Evolutionary conservation across 2,113 vertebrate genomes (phyloP).

Genomic region (Psilopogon haemacephalus): DNA sequence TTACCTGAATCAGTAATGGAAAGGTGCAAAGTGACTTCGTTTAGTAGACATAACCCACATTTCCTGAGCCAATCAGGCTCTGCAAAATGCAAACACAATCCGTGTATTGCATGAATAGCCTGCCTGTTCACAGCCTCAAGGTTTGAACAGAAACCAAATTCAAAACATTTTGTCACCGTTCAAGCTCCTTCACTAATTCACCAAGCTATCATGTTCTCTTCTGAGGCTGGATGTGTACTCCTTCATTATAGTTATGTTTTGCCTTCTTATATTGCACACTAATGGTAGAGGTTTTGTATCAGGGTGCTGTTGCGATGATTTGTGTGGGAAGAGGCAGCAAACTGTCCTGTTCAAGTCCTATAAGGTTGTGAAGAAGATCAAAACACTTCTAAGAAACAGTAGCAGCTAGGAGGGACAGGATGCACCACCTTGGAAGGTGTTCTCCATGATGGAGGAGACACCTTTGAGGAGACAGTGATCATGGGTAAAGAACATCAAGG

Average conservation of each 20-base stretch:
- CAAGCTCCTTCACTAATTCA: not conserved
- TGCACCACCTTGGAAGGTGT: not conserved
- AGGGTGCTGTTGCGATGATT: not conserved
- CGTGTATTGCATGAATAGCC: constrained; percentile 20
- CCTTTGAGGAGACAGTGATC: accelerated
- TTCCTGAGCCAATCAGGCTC: constrained; percentile 17
- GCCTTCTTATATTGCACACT: not conserved
- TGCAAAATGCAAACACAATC: not conserved
- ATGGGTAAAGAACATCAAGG: accelerated
- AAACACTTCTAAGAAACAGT: not conserved
- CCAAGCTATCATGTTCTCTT: not conserved
- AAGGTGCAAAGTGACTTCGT: constrained; percentile 7
- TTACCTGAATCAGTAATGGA: not conserved
- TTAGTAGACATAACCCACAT: not conserved
- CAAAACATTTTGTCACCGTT: not conserved
- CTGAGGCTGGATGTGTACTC: not conserved
- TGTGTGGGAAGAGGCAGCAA: not conserved
- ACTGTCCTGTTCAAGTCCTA: not conserved
- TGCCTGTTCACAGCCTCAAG: constrained; percentile 1
- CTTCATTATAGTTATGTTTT: not conserved
- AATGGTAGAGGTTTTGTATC: not conserved
- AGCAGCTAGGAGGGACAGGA: not conserved
- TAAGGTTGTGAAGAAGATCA: not conserved
- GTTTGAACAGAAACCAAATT: not conserved
- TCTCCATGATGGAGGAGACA: not conserved